Base-by-base conservation (phyloP, 2,113 vertebrate genomes). In the Perca schrenkii region DNA sequence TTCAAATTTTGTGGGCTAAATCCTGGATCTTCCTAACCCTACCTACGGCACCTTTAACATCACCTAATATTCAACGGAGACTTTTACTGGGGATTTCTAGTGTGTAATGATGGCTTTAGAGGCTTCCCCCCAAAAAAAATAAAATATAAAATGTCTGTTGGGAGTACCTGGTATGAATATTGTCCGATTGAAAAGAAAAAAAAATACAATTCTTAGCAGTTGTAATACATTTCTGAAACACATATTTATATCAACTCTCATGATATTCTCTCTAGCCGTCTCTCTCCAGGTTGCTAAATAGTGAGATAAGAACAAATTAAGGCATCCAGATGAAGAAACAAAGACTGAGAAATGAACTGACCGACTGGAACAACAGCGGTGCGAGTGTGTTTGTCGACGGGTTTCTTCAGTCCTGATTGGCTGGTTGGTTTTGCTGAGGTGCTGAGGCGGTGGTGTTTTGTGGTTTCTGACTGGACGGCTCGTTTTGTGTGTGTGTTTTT, bases 311-410 rank as follows among this genome's bases (percentile, higher is more conserved):
- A 79, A 90, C 72, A 88, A 92, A 88, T 91, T 93, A 94, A 94
- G 93, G 93, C 93, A 90, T 91, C 81, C 25, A 84, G 90, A 93
- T 90, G 90, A 89, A 82, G 79, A 88, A 86, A 89, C 69, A 64
- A 80, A 67, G 46, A 88, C 58, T 68, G 15, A 6, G 46, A 87
- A 57, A 78, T 67, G 50, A 74, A 85, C 50, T 61, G 79, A 81
- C 64, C 4, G 4, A 61, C 34, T 6, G 63, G 36, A 77, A 79
- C 65, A 40, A 77, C 81, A 79, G 77, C 70, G 64, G 82, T 17
- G 8, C 46, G 76, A 68, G 74, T 49, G 14, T 78, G 82, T 58
- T 63, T 11, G 1, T 53, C 3, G 14, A 40, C 58, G 83, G 56
- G 77, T 82, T 73, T 77, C 68, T 75, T 89, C 90, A 90, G 86